Base-by-base conservation (phyloP, 2,797 vertebrate species). In the Glyptemys insculpta region DNA sequence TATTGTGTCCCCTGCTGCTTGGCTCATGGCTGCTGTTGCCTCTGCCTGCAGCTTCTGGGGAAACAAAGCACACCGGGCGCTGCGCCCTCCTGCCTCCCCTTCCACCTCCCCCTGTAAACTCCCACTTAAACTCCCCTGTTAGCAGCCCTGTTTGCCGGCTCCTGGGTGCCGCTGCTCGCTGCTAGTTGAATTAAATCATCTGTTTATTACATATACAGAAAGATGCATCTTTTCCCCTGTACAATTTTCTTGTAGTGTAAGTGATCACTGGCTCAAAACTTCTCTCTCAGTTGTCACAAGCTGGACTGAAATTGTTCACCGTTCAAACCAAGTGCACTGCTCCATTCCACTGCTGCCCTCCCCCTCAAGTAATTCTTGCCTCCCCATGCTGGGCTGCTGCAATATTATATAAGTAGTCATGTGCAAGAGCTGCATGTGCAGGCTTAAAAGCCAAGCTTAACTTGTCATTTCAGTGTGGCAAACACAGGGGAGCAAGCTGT, bases 401-500 rank as follows among this genome's bases (percentile, higher is more conserved):
- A 97, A 91, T 93, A 85, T 98, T 97, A 97, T 56, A 90, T 97
- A 97, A 97, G 88, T 86, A 97, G 4, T 88, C 92, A 90, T 50
- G 91, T 96, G 93, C 92, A 47, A 92, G 88, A 93, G 59, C 93
- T 92, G 91, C 87, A 96, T 94, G 53, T 27, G 92, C 83, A 94
- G 90, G 88, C 27, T 87, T 85, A 74, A 85, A 83, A 96, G 83
- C 91, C 90, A 92, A 91, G 83, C 87, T 9, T 87, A 95, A 90
- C 86, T 78, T 79, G 82, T 87, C 54, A 81, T 76, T 82, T 88
- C 81, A 65, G 41, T 44, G 68, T 72, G 50, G 78, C 12, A 56
- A 50, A 88, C 34, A 62, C 83, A 85, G 81, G 59, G 59, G 49
- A 91, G 85, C 79, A 85, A 85, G 9, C 0, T 56, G 83, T 89